phyloP scores from a whole-genome alignment of 2,797 vertebrate species.

The Emydoidea blandingii region DNA sequence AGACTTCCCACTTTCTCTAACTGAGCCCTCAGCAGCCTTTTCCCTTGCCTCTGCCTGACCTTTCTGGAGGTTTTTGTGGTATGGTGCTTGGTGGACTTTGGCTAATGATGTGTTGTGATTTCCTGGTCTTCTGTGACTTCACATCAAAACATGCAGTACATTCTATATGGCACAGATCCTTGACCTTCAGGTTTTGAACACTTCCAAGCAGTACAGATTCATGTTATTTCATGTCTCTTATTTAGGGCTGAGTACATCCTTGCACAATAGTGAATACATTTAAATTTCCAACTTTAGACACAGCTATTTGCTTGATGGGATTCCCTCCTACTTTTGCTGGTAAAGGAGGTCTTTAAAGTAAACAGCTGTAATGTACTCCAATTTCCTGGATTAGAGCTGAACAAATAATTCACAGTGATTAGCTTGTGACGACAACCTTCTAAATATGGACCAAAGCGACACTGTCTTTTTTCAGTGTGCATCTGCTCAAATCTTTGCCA shows the following conservation, averaged over 20 bases:
- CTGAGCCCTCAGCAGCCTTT: constrained; percentile 3
- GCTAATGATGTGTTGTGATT: background rate
- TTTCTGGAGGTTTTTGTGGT: background rate
- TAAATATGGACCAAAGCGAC: background rate
- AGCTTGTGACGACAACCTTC: background rate
- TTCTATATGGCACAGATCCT: background rate
- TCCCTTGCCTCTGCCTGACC: background rate
- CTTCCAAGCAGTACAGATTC: background rate
- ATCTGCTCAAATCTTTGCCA: background rate
- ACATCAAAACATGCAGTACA: background rate
- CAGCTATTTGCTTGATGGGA: background rate
- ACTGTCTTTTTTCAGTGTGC: background rate
- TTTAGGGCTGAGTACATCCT: background rate
- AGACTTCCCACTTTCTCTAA: background rate
- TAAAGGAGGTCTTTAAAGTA: background rate
- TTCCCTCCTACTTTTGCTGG: background rate
- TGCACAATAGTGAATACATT: background rate
- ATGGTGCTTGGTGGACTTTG: constrained; percentile 3
- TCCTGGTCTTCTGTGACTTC: background rate
- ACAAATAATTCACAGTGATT: background rate
- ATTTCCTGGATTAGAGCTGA: background rate
- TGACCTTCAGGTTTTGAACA: background rate
- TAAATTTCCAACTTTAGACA: background rate
- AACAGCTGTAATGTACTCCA: background rate
- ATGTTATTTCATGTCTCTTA: background rate